Evolutionary conservation across 2,113 vertebrate genomes (phyloP).

Genomic region (Ceuthmochares aereus): DNA sequence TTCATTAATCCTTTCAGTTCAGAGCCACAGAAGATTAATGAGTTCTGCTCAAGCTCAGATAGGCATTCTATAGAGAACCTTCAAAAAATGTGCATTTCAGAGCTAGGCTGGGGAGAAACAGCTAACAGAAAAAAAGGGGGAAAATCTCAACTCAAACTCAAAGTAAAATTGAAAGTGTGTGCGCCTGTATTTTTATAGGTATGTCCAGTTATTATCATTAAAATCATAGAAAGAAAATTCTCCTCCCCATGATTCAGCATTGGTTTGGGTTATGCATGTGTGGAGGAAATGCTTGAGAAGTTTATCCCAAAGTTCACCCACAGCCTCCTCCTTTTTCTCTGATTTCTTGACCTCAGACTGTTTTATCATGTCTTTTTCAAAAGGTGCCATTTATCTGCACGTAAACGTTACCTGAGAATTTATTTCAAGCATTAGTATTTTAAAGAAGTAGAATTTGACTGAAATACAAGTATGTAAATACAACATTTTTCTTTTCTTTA

Average conservation of each 20-base stretch:
- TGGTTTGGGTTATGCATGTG: not conserved
- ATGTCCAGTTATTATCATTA: not conserved
- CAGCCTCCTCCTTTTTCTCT: not conserved
- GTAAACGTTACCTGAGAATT: not conserved
- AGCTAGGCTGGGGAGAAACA: not conserved
- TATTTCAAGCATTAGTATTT: not conserved
- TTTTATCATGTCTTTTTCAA: not conserved
- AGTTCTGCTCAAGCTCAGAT: conserved; percentile 11
- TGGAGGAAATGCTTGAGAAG: not conserved
- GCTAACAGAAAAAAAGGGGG: not conserved
- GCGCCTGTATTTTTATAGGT: not conserved
- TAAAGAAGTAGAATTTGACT: not conserved
- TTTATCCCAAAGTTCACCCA: not conserved
- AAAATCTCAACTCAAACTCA: not conserved
- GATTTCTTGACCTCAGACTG: not conserved
- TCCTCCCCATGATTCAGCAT: not conserved
- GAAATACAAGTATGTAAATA: not conserved
- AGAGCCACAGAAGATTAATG: conserved; percentile 21
- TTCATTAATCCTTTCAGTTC: conserved; percentile 15
- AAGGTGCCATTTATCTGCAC: not conserved
- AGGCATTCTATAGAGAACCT: not conserved
- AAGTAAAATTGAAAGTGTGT: not conserved
- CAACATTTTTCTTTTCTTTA: not conserved
- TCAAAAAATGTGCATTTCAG: not conserved
- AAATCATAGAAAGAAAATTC: not conserved